These are phyloP conservation scores for Porites lutea DNA, from an alignment of 64 coral and sea anemone species.

Conservation along the genomic window DNA sequence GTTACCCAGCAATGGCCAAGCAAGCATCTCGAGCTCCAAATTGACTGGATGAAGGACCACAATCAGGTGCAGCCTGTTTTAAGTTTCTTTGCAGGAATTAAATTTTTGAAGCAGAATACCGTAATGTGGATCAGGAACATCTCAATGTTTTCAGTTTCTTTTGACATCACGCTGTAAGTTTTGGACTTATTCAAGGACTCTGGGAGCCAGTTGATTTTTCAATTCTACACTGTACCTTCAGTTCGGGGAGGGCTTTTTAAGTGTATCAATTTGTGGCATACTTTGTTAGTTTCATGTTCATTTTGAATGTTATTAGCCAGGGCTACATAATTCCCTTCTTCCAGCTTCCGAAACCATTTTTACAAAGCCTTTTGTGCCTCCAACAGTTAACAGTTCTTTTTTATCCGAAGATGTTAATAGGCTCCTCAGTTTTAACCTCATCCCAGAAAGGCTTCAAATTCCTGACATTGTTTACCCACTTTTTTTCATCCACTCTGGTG, in stretches of 20 bases:
- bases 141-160: neutral
- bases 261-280: neutral
- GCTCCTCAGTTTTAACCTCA: neutral
- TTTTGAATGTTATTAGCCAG: no score
- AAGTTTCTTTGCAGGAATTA: neutral
- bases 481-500: neutral
- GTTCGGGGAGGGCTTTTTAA: neutral
- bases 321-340: neutral
- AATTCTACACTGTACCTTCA: neutral
- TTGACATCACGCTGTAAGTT: neutral
- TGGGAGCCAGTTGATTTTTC: neutral
- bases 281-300: neutral
- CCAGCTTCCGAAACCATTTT: neutral
- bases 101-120: neutral
- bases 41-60: neutral
- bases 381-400: neutral
- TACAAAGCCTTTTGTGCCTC: neutral
- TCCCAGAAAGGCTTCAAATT: neutral
- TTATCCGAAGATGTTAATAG: neutral
- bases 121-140: neutral
- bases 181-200: neutral
- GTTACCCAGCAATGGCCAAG: neutral
- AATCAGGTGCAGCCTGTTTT: neutral
- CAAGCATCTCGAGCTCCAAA: neutral
- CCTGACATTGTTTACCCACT: no score